phyloP scores from a whole-genome alignment of 1,140 invertebrate species.

The Drosophila persimilis region DNA sequence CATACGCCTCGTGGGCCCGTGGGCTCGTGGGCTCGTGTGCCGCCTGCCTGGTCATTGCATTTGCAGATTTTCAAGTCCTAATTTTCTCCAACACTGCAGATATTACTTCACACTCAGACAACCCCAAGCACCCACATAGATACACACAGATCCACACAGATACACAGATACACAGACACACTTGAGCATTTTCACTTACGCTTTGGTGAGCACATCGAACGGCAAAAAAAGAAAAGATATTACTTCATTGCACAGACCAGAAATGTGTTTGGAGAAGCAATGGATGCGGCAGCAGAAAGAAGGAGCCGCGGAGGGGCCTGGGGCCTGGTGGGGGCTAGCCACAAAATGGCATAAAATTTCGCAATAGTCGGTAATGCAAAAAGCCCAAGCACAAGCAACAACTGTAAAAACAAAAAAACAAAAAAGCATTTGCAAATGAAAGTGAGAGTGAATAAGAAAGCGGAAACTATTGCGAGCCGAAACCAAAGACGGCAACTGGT shows the following conservation, averaged over 20 bases:
- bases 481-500: constrained; percentile 67
- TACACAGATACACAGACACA: constrained; percentile 13
- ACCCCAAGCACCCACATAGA: not conserved
- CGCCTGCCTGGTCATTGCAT: constrained; percentile 26
- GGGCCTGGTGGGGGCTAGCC: constrained; percentile 20
- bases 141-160: too few relatives aligned
- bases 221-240: constrained; percentile 63
- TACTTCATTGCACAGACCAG: constrained; percentile 79
- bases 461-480: constrained; percentile 79
- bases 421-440: constrained; percentile 72
- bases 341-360: constrained; percentile 51
- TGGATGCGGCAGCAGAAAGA: not conserved
- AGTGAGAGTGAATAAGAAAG: constrained; percentile 83
- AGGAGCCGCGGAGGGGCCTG: not conserved
- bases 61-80: constrained; percentile 70
- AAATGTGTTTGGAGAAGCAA: constrained; percentile 50
- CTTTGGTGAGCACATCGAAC: constrained; percentile 58
- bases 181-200: constrained; percentile 66
- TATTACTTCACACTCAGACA: constrained; percentile 62
- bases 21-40: too few relatives aligned
- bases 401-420: constrained; percentile 12
- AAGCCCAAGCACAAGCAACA: constrained; percentile 29
- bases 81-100: constrained; percentile 47
- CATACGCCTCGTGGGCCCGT: constrained; percentile 52
- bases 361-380: constrained; percentile 51